These are phyloP conservation scores for Caenorhabditis macrosperma DNA, from an alignment of 2,888 invertebrate species.

Conservation along the genomic window DNA sequence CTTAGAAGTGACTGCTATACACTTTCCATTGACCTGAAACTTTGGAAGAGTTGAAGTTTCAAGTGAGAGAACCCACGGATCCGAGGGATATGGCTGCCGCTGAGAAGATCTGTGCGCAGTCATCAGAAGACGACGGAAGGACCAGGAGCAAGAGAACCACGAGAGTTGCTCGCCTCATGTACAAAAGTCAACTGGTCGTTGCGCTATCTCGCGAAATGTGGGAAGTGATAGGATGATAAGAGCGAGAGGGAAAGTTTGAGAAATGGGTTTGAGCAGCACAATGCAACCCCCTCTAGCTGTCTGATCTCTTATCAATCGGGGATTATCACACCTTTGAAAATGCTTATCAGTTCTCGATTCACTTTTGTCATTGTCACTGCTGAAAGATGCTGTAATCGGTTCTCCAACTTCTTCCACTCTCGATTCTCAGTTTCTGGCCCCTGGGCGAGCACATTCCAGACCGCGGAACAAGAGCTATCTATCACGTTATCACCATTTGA, in stretches of 20 bases:
- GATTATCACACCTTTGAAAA: too few species aligned
- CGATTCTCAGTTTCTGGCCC: not conserved
- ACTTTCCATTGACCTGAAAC: constrained; percentile 40
- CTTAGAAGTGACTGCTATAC: not conserved
- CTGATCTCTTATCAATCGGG: too few species aligned
- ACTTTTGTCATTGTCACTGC: not conserved
- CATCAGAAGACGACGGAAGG: not conserved
- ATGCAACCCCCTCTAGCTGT: not conserved
- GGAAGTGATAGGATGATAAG: not conserved
- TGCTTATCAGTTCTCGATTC: not conserved
- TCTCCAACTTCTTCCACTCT: not conserved
- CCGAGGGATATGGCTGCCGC: not conserved
- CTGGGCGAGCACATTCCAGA: too few species aligned
- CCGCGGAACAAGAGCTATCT: not conserved
- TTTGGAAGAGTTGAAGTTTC: not conserved
- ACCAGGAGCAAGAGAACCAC: not conserved
- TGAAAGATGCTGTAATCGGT: not conserved
- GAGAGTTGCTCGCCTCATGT: not conserved
- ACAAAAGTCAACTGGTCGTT: not conserved
- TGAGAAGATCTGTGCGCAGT: not conserved
- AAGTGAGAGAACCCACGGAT: not conserved
- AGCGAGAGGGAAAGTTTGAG: too few species aligned
- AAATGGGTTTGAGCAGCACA: not conserved
- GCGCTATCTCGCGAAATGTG: not conserved
- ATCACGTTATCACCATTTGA: not conserved